phyloP scores from a whole-genome alignment of 2,797 vertebrate species.

The Lacerta viridis region DNA sequence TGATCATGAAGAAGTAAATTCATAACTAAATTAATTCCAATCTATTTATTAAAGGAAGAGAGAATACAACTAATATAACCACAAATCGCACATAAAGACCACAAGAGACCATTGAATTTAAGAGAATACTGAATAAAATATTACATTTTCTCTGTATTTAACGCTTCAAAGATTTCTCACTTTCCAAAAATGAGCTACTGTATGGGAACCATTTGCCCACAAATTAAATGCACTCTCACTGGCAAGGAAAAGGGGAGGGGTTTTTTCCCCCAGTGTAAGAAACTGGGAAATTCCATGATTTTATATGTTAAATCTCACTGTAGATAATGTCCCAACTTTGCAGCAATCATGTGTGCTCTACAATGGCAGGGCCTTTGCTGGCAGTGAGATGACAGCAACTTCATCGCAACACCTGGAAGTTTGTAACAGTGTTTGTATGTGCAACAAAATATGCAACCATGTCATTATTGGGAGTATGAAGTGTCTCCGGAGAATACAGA shows the following conservation, averaged over 20 bases:
- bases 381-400: conserved; percentile 5
- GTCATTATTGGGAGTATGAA: background rate
- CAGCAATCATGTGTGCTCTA: background rate
- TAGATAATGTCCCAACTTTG: background rate
- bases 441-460: background rate
- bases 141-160: background rate
- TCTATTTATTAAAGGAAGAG: background rate
- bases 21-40: no score
- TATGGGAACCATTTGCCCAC: background rate
- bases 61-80: background rate
- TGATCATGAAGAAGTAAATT: no score
- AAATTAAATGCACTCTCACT: background rate
- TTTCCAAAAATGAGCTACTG: background rate
- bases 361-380: background rate
- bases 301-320: background rate
- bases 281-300: background rate
- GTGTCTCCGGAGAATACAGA: background rate
- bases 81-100: background rate
- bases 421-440: background rate
- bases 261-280: background rate
- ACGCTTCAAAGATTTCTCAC: background rate
- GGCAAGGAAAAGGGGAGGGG: background rate
- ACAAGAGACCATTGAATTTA: background rate
- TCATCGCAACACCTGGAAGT: background rate
- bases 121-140: background rate